Conservation (phyloP, 2,113 vertebrate genomes). For the Pontoporia blainvillei region DNA sequence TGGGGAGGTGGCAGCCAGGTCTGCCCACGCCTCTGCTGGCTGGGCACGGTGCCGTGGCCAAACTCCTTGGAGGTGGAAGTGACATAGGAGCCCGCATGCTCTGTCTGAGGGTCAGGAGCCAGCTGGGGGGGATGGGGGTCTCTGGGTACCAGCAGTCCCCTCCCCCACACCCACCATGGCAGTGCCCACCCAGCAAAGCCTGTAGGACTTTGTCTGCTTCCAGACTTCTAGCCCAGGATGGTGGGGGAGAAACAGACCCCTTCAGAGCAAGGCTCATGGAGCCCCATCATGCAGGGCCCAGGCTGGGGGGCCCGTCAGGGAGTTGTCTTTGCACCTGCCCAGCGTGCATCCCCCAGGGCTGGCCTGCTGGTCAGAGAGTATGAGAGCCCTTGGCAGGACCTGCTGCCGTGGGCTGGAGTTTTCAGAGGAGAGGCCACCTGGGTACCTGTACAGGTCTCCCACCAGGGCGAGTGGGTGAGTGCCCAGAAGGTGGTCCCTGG, state of each 20-base stretch:
- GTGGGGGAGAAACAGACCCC: not conserved
- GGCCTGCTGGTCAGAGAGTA: not conserved
- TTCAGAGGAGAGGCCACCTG: not conserved
- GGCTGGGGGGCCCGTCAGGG: not conserved
- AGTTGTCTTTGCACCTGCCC: not conserved
- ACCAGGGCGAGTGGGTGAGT: not conserved
- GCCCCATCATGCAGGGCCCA: rapidly evolving
- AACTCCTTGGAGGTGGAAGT: not conserved
- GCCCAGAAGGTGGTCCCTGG: not conserved
- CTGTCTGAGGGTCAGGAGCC: not conserved
- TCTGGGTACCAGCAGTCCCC: not conserved
- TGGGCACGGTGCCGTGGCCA: not conserved
- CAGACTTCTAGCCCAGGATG: not conserved
- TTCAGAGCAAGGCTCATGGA: not conserved
- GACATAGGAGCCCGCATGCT: not conserved
- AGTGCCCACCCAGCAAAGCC: not conserved
- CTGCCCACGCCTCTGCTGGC: not conserved
- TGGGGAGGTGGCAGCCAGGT: not conserved
- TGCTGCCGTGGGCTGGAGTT: rapidly evolving
- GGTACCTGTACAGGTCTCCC: not conserved
- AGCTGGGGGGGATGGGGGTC: too few species aligned
- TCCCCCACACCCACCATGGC: rapidly evolving
- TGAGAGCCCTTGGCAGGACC: not conserved
- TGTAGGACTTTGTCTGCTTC: not conserved
- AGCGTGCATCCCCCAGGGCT: too few species aligned